Evolutionary conservation across 2,888 invertebrate genomes (phyloP), one percentile per base, ranked within the genome.

Genomic region (Drosophila villosipedis): DNA sequence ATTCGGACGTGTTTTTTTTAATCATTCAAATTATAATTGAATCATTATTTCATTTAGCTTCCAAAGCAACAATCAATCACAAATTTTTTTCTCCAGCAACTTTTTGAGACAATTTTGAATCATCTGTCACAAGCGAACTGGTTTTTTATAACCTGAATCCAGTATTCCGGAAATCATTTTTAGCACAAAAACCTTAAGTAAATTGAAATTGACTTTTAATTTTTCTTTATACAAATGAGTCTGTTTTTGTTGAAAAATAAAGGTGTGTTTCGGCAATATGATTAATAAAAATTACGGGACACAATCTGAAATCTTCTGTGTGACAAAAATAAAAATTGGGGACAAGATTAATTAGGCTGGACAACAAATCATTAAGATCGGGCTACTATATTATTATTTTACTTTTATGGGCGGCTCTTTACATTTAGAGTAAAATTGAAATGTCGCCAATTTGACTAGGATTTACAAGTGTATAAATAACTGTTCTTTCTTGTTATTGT

Each of bases 221-320:
- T 39, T 4, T 22, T 22, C 4, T 47, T 14, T 22, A 22, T 22
- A 47, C 12, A 47, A 47, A 47, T 22, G 7, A 22, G 4, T 47
- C 3, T 7, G 22, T 2, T 47, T 22, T 22, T 47, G 14, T 22
- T 47, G 7, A 4, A 47, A 47, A 47, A 4, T 7, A 9, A 47
- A 47, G 47, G 47, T 14, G 47, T 47, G 47, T 16, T 25, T 16
- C 2, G 9, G 25, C 9, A 16, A 25, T 9, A 9, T 47, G 9
- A 16, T 4, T 16, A 47, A 47, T 4, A 25, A 16, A 25, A 16
- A 25, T 1, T 0, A 22, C 7, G 16, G 0, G 0, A 9, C 5
- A 2, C 0, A 1, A 43, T 43, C 12, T 12, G 43, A 43, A 1
- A 43, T 47, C 14, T 16, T 22, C 14, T 10, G n/a, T 4, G n/a